These are phyloP conservation scores for Camponotus vicinus DNA, from an alignment of 1,140 invertebrate genomes.

Conservation along the genomic window DNA sequence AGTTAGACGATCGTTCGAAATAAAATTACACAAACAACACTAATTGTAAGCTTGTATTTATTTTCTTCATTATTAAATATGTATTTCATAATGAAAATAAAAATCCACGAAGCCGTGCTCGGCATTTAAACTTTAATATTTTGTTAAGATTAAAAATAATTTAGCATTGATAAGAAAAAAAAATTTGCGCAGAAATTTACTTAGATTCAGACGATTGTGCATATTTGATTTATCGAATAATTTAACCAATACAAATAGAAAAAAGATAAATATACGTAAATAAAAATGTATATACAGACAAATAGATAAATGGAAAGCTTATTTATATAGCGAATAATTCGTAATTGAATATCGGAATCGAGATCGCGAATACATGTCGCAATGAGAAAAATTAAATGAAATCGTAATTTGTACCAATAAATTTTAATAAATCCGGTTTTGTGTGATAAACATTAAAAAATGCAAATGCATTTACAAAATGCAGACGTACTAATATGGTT, in stretches of 20 bases:
- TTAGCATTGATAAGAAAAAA: not conserved
- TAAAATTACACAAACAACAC: slow-evolving; percentile 21
- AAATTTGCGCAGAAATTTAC: slow-evolving; percentile 16
- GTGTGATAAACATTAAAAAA: not conserved
- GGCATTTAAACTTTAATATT: slow-evolving; percentile 14
- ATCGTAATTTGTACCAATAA: slow-evolving; percentile 10
- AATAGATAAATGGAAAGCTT: not conserved
- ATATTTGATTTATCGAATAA: slow-evolving; percentile 3
- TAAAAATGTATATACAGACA: not conserved
- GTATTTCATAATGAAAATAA: slow-evolving; percentile 14
- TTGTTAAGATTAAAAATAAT: not conserved
- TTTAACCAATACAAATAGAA: slow-evolving; percentile 8
- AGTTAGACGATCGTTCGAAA: not conserved
- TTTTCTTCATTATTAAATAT: not conserved
- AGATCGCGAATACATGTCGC: not conserved
- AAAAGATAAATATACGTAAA: not conserved
- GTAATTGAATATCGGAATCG: slow-evolving; percentile 15
- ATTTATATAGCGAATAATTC: not conserved
- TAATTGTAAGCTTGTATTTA: not conserved
- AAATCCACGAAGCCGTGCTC: not conserved
- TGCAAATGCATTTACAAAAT: not conserved
- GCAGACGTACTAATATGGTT: not conserved
- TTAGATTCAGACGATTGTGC: not conserved
- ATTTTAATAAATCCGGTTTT: not conserved
- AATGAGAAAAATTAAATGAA: not conserved